Base-by-base conservation (phyloP, 2,113 vertebrate genomes). In the Protomyctophum bolini region DNA sequence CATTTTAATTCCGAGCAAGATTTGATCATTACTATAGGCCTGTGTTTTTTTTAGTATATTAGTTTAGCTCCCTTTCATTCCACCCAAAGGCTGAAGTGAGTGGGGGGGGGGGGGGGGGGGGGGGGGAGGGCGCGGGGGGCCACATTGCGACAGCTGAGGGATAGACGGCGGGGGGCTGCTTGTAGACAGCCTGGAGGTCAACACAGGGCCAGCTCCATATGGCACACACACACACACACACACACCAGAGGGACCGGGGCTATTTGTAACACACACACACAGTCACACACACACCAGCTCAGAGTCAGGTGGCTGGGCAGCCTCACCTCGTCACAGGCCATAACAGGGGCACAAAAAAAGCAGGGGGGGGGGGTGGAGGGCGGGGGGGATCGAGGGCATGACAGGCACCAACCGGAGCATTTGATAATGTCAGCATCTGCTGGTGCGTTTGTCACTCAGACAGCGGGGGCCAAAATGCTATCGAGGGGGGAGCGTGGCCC, bases 371-470 rank as follows among this genome's bases (percentile, higher is more conserved):
- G 21, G 21, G 63, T 48, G 46, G 73, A 72, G 83, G 21, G 21
- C 1, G 21, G 21, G 21, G 21, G 21, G 1, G 21, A 21, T 21
- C 1, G 21, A 21, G 21, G 21, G 21, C 21, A 73, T 68, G 84
- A 89, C 85, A 86, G 90, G 88, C 88, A 82, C 88, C 33, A 41
- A 6, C 77, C 77, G 88, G 21, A 88, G 91, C 95, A 94, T 97
- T 97, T 97, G 95, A 97, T 97, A 97, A 97, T 97, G 97, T 98
- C 97, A 98, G 95, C 96, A 97, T 98, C 95, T 99, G 96, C 94
- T 95, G 21, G 21, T 21, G 95, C 90, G 93, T 92, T 91, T 96
- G 96, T 97, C 96, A 96, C 92, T 95, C 95, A 96, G 93, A 93
- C 94, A 84, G 83, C 80, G 65, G 80, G 65, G 80, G 82, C 72